Evolutionary conservation across 2,888 invertebrate genomes (phyloP).

Genomic region (Lepidocyrtoides sp.): DNA sequence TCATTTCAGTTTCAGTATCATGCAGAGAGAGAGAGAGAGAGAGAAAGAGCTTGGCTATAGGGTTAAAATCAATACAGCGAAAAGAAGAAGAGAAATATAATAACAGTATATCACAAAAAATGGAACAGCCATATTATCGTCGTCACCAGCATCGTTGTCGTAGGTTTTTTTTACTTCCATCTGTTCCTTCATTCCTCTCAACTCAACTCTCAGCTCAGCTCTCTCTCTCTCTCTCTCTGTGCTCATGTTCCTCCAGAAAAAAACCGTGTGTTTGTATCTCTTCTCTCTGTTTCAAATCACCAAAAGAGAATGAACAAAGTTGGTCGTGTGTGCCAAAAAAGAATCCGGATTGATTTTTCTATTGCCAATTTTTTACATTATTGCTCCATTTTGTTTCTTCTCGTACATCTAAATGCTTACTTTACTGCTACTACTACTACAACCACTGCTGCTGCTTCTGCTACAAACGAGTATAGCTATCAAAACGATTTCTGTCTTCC

Average conservation of each 20-base stretch:
- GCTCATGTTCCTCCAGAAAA: background rate
- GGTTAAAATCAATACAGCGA: conserved; percentile 20
- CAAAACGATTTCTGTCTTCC: background rate
- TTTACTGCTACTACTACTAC: too few relatives aligned
- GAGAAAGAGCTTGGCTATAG: too few relatives aligned
- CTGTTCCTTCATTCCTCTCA: conserved; percentile 22
- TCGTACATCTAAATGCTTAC: background rate
- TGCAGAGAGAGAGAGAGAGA: background rate
- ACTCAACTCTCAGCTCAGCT: background rate
- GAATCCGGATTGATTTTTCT: conserved; percentile 77
- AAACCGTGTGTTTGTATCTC: background rate
- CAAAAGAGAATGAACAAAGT: conserved; percentile 16
- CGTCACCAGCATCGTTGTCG: conserved; percentile 42
- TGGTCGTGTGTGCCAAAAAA: conserved; percentile 68
- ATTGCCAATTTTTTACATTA: conserved; percentile 80
- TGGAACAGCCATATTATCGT: conserved; percentile 52
- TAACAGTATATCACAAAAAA: conserved; percentile 35
- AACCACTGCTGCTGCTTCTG: too few relatives aligned
- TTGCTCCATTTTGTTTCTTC: conserved; percentile 76
- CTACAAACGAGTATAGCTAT: too few relatives aligned
- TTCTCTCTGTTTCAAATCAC: too few relatives aligned
- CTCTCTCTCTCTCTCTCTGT: background rate
- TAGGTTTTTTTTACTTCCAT: conserved; percentile 24
- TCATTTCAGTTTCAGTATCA: too few relatives aligned
- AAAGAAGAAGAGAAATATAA: too few relatives aligned